Evolutionary conservation across 2,113 vertebrate species (phyloP).

Genomic region (Amphiprion percula): DNA sequence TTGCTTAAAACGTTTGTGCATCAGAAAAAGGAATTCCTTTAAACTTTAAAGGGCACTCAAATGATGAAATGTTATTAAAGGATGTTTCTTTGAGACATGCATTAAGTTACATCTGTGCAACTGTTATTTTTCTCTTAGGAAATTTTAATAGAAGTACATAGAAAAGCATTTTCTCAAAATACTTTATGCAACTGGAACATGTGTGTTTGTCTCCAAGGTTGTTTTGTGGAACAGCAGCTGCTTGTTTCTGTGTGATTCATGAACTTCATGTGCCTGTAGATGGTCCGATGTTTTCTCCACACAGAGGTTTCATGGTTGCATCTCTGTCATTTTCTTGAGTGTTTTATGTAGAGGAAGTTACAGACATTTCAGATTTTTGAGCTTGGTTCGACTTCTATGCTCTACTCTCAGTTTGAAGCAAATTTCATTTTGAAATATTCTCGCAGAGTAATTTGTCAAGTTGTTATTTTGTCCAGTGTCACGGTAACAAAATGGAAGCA

Average conservation of each 20-base stretch:
- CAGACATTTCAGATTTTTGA: conserved; percentile 41
- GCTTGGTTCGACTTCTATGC: conserved; percentile 25
- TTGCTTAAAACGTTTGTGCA: conserved; percentile 21
- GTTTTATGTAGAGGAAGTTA: conserved; percentile 46
- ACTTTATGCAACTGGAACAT: conserved; percentile 34
- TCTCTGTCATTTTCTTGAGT: conserved; percentile 23
- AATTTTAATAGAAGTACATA: background rate
- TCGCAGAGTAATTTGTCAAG: conserved; percentile 13
- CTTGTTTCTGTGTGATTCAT: conserved; percentile 32
- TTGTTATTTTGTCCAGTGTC: background rate
- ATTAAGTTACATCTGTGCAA: conserved; percentile 13
- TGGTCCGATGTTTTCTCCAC: conserved; percentile 18
- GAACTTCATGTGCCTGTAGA: conserved; percentile 28
- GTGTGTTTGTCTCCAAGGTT: background rate
- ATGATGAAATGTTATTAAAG: conserved; percentile 4
- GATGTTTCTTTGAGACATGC: conserved; percentile 20
- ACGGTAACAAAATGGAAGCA: background rate
- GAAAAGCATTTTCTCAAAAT: conserved; percentile 9
- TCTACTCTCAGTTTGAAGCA: conserved; percentile 51
- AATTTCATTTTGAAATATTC: conserved; percentile 52
- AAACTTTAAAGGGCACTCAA: conserved; percentile 31
- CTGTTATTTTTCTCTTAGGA: background rate
- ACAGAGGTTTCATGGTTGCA: conserved; percentile 10
- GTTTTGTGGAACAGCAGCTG: background rate
- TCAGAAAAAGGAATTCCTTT: conserved; percentile 19